phyloP scores from a whole-genome alignment of 2,113 vertebrate genomes.

The Archilochus colubris region DNA sequence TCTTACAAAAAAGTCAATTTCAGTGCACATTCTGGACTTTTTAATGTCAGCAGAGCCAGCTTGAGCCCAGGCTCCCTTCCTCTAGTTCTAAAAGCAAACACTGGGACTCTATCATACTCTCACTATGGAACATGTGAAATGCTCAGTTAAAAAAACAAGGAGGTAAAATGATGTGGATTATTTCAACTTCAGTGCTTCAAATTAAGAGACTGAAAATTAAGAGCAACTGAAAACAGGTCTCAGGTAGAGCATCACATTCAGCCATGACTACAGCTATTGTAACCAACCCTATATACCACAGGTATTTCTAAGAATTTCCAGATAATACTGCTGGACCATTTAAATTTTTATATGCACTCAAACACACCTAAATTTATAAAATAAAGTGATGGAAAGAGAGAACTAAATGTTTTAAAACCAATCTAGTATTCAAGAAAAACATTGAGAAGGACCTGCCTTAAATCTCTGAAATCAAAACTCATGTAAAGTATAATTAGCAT shows the following conservation, averaged over 20 bases:
- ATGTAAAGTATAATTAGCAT: background rate
- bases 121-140: background rate
- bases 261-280: background rate
- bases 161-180: background rate
- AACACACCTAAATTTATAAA: background rate
- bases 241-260: background rate
- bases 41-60: background rate
- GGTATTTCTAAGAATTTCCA: background rate
- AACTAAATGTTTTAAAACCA: background rate
- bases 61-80: fast-evolving
- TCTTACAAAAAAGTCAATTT: background rate
- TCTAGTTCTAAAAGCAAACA: background rate
- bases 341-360: background rate
- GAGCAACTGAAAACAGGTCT: background rate
- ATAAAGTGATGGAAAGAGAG: background rate
- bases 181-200: background rate
- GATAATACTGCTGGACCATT: background rate
- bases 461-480: background rate
- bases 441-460: background rate
- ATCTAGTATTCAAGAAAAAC: background rate
- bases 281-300: background rate
- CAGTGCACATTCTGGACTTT: background rate
- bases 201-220: background rate
- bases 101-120: background rate
- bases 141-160: background rate